Evolutionary conservation across 2,113 vertebrate genomes (phyloP), one percentile per base, ranked within the genome.

Genomic region (Astatotilapia flaviijosephi): DNA sequence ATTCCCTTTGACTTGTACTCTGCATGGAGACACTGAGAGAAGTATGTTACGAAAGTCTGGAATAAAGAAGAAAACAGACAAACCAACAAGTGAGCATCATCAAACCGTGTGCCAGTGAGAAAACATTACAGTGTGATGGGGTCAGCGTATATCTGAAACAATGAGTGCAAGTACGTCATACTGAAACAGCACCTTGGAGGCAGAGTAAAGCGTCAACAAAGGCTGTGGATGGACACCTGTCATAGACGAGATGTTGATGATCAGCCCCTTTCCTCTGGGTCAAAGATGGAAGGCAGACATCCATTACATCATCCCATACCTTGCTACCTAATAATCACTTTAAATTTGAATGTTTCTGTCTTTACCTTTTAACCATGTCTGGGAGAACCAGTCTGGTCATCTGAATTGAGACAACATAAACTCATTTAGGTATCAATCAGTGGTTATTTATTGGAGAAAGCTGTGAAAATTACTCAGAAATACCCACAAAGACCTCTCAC

Each of bases 241-340:
- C 40, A 88, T 88, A 65, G 96, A 97, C 19, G 96, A 96, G 3
- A 97, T 92, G 79, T 97, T 97, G 56, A 97, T 96, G 82, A 97
- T 95, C 73, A 97, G 79, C 2, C 96, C 96, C 79, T 45, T 95
- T 19, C 73, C 51, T 86, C 97, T 97, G 83, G 2, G 40, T 47
- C 79, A 14, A 70, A 73, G 23, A 91, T 14, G 42, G 7, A 83
- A 87, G 54, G 79, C 53, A 90, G 54, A 83, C 5, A 40, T 19
- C 3, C 12, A 77, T 28, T 35, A 35, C 58, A 62, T 62, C 31
- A 62, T 28, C 6, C 3, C 12, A 4, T 12, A 2, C 6, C 15
- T 56, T 31, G 1, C 49, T 12, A n/a, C 17, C 9, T 65, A 12
- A 51, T 19, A n/a, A 31, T 3, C 9, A 37, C 23, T 5, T 2